These are phyloP conservation scores for Mormyrus proboscirostris DNA, from an alignment of 2,797 vertebrate genomes.

Conservation along the genomic window DNA sequence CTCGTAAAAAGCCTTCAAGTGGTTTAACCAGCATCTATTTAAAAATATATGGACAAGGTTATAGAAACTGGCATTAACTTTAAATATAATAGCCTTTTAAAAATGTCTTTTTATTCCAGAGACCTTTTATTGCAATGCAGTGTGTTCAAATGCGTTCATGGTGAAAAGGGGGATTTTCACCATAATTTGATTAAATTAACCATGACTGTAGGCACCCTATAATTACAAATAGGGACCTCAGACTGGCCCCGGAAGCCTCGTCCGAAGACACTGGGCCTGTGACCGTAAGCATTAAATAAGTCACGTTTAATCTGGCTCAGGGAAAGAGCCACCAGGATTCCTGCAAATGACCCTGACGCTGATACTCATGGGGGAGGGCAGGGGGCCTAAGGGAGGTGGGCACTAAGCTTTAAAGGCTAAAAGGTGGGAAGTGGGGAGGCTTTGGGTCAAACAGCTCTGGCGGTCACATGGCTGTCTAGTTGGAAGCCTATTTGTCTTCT, in stretches of 20 bases:
- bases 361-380: background rate
- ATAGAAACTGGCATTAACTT: background rate
- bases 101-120: background rate
- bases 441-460: background rate
- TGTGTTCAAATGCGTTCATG: background rate
- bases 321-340: background rate
- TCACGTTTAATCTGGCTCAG: background rate
- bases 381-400: background rate
- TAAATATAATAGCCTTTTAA: background rate
- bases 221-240: background rate
- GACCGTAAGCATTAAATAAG: background rate
- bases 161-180: background rate
- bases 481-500: background rate
- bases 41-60: background rate
- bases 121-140: background rate
- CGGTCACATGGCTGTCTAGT: background rate
- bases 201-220: background rate
- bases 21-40: background rate
- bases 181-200: background rate
- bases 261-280: background rate
- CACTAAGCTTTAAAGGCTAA: background rate
- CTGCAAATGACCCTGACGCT: background rate
- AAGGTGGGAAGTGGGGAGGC: background rate
- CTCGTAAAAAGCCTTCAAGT: background rate
- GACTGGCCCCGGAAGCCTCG: background rate